Conservation (phyloP, 1,140 invertebrate genomes). For the Brachystomella parvula region DNA sequence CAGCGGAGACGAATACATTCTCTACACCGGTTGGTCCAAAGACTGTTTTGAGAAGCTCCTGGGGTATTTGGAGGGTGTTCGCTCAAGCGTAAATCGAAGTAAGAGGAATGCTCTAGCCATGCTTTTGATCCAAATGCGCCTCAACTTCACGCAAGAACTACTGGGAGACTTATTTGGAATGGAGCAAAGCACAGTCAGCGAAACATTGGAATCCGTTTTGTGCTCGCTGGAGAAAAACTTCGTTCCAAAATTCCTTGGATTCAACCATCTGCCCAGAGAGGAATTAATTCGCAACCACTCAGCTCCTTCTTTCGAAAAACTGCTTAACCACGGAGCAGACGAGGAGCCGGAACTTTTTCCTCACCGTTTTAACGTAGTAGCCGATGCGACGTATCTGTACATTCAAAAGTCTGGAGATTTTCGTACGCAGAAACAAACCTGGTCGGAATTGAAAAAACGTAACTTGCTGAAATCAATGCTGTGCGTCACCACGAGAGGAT, state of each 20-base stretch:
- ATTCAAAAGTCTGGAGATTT: slow-evolving; percentile 14
- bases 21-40: neutral
- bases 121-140: slow-evolving; percentile 6
- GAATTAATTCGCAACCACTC: neutral
- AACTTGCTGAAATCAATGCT: slow-evolving; percentile 26
- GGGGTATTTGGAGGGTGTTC: neutral
- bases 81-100: neutral
- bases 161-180: slow-evolving; percentile 5
- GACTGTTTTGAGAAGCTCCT: slow-evolving; percentile 7
- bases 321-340: neutral
- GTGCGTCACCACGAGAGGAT: slow-evolving; percentile 12
- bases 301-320: neutral
- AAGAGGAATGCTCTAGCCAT: slow-evolving; percentile 16
- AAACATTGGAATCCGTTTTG: slow-evolving; percentile 7
- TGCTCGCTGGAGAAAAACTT: neutral
- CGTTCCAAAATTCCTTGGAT: slow-evolving; percentile 16
- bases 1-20: neutral
- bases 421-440: slow-evolving; percentile 6
- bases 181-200: neutral
- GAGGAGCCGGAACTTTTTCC: neutral
- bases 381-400: slow-evolving; percentile 27
- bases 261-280: slow-evolving; percentile 12
- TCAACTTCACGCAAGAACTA: neutral
- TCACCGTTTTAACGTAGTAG: neutral
- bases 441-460: slow-evolving; percentile 14